These are phyloP conservation scores for Cichladusa arquata DNA, from an alignment of 2,113 vertebrate genomes.

Conservation along the genomic window DNA sequence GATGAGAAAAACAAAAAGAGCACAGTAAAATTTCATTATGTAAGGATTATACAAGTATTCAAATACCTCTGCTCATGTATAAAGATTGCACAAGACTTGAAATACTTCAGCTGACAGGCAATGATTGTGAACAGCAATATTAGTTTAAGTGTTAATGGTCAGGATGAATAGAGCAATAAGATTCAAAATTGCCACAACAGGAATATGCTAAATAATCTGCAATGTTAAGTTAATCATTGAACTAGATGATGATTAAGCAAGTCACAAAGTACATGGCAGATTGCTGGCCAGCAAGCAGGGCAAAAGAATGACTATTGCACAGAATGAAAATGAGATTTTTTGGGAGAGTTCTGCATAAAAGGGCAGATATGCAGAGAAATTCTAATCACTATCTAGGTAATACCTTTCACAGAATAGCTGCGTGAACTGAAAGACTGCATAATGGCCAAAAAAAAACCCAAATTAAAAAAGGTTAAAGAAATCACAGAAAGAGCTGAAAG, in stretches of 20 bases:
- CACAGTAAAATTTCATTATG: background rate
- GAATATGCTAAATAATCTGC: background rate
- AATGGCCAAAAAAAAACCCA: background rate
- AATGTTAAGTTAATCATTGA: background rate
- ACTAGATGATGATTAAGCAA: background rate
- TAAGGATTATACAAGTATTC: background rate
- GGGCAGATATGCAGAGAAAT: background rate
- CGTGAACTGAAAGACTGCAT: background rate
- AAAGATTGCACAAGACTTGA: background rate
- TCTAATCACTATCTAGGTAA: background rate
- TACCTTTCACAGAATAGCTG: background rate
- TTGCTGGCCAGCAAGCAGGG: background rate
- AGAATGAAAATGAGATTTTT: slow-evolving; percentile 1
- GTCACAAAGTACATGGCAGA: background rate
- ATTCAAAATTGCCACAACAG: background rate
- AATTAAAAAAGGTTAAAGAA: background rate
- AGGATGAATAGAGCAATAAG: background rate
- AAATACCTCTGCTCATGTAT: background rate
- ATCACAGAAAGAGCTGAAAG: background rate
- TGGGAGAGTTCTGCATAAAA: background rate
- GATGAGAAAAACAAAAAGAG: background rate
- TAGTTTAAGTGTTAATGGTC: background rate
- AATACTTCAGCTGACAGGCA: background rate
- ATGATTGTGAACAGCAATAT: background rate
- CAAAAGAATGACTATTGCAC: background rate